Evolutionary conservation across 2,113 vertebrate species (phyloP).

Genomic region (Gila orcuttii): DNA sequence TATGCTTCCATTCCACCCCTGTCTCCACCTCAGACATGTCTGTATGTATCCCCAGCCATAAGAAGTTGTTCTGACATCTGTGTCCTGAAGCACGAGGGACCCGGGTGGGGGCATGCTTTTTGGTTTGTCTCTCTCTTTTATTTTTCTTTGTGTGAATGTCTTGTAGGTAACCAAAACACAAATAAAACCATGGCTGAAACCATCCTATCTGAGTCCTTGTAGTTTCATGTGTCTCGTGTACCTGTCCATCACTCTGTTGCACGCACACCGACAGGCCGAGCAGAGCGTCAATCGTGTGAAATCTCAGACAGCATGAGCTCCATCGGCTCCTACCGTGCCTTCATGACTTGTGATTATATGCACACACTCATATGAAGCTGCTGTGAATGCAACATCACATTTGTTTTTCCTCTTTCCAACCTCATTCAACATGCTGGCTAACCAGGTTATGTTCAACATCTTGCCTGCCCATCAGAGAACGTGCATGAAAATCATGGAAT

Average conservation of each 20-base stretch:
- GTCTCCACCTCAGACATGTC: constrained; percentile 54
- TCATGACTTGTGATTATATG: constrained; percentile 59
- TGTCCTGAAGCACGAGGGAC: constrained; percentile 47
- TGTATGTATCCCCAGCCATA: constrained; percentile 51
- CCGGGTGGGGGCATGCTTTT: constrained; percentile 50
- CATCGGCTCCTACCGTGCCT: constrained; percentile 62
- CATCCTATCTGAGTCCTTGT: constrained; percentile 80
- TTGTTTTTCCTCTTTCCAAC: constrained; percentile 48
- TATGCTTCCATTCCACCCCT: constrained; percentile 58
- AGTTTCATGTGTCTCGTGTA: constrained; percentile 81
- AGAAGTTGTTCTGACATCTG: constrained; percentile 51
- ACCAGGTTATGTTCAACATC: constrained; percentile 26
- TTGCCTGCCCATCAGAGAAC: constrained; percentile 31
- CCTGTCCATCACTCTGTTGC: constrained; percentile 75
- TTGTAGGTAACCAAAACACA: constrained; percentile 57
- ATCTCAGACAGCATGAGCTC: constrained; percentile 69
- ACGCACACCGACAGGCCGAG: constrained; percentile 60
- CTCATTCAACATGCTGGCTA: constrained; percentile 34
- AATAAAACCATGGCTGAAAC: constrained; percentile 79
- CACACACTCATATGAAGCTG: constrained; percentile 31
- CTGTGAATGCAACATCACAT: constrained; percentile 45
- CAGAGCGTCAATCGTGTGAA: constrained; percentile 52
- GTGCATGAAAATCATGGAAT: constrained; percentile 32
- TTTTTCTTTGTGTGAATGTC: constrained; percentile 61
- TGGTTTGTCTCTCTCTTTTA: constrained; percentile 52